Conservation (phyloP, 2,113 vertebrate species). For the Mionectes macconnelli region DNA sequence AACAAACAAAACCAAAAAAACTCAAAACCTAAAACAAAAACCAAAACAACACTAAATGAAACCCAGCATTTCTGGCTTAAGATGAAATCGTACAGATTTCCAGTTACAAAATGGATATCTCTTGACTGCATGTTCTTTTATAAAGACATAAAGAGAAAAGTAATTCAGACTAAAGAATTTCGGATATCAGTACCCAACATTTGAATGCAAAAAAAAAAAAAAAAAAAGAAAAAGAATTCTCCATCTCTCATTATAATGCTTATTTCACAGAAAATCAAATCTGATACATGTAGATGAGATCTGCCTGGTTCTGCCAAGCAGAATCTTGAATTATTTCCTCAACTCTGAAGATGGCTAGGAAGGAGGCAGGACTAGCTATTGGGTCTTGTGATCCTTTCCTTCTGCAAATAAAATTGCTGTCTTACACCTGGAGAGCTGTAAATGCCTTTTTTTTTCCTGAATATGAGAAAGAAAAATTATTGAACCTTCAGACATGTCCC, state of each 20-base stretch:
- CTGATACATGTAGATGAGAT: neutral
- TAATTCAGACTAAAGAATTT: neutral
- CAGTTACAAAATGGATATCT: neutral
- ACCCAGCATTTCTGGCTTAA: neutral
- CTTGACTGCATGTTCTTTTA: neutral
- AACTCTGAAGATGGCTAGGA: neutral
- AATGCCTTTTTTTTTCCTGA: neutral
- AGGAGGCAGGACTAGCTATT: neutral
- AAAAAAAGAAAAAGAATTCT: neutral
- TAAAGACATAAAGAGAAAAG: neutral
- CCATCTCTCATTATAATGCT: neutral
- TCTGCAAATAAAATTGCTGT: neutral
- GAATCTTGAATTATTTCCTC: neutral
- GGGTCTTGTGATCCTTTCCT: neutral
- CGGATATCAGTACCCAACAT: neutral
- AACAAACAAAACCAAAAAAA: no score
- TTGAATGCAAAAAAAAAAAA: neutral
- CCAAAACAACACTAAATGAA: neutral
- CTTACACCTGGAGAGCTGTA: neutral
- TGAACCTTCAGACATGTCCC: neutral
- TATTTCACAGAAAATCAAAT: neutral
- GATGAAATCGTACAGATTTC: neutral
- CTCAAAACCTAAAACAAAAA: no score
- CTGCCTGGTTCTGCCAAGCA: neutral
- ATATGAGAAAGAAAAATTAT: neutral